Base-by-base conservation (phyloP, 1,140 invertebrate species). In the Mylabris phalerata region DNA sequence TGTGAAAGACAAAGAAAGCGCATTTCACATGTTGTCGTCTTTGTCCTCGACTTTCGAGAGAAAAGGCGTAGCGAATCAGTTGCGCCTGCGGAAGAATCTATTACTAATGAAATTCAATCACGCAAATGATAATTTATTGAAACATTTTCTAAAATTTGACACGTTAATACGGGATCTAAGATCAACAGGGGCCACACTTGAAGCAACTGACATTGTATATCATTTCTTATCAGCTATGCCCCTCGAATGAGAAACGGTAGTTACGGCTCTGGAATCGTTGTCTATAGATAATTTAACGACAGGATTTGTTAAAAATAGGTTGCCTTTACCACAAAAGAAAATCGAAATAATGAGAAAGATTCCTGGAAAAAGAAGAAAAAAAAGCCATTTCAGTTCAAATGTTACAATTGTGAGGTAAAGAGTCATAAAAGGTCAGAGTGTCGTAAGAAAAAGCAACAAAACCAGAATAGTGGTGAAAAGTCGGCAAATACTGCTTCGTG, bases 231-330 rank as follows among this genome's bases (percentile, higher is more conserved):
- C 73, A 0, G 73, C 68, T 43, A 58, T 77, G 48, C 72, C 75
- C 5, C 42, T 61, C 47, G 57, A 46, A 41, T 75, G 71, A 59
- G 70, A 74, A 57, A 65, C 64, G 13, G 61, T 75, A 25, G 63
- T 74, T 7, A 75, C 74, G 13, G 73, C 74, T 5, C 68, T 78
- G 32, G 73, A 77, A 65, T 75, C 73, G 3, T 55, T 75, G 25
- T 54, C 67, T 0, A 67, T 72, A 50, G 66, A 71, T 50, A 71
- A 69, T 57, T 54, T 73, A 51, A 73, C 46, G 10, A n/a, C 27
- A 19, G 46, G 9, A 10, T 48, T 48, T 48, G 46, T 48, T 10
- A 48, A 48, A 48, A 25, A 10, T n/a, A 11, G 24, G 4, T 48
- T 32, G 32, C 32, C 32, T 32, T 32, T 32, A 7, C 32, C 7